A percentile compares a stretch with the other conserved stretches of the same genome.
Conservation (phyloP, 2,888 invertebrate genomes). For the Meloe dianella region DNA sequence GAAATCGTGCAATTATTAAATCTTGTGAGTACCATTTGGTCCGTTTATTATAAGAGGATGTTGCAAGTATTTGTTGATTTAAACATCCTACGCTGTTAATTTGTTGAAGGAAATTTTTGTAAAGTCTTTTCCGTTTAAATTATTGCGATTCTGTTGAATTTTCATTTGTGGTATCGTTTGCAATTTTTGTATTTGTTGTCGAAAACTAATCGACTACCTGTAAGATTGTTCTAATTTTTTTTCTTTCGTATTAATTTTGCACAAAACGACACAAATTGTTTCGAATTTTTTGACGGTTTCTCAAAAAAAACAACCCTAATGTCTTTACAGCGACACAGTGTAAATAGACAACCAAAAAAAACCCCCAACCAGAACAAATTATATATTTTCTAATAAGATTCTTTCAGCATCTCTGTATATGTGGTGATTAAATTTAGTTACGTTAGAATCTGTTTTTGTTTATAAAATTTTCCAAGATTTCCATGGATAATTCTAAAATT, state of each 20-base stretch:
- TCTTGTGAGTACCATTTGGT: constrained; percentile 3
- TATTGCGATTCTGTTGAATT: too few species aligned
- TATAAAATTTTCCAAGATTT: not conserved
- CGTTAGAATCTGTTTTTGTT: too few species aligned
- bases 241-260: too few species aligned
- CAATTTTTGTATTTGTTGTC: not conserved
- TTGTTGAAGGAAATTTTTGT: not conserved
- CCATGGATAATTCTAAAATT: not conserved
- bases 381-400: too few species aligned
- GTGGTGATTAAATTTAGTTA: too few species aligned
- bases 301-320: too few species aligned
- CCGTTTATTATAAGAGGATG: not conserved
- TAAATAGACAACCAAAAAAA: too few species aligned
- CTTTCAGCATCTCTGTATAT: too few species aligned
- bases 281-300: too few species aligned
- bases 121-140: not conserved
- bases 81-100: constrained; percentile 5
- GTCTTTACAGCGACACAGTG: too few species aligned
- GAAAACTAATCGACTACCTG: not conserved
- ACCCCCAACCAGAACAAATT: too few species aligned
- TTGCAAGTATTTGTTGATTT: not conserved
- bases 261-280: too few species aligned
- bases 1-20: not conserved
- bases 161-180: not conserved
- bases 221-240: not conserved